phyloP scores from a whole-genome alignment of 1,140 invertebrate species.

The Diprion similis region DNA sequence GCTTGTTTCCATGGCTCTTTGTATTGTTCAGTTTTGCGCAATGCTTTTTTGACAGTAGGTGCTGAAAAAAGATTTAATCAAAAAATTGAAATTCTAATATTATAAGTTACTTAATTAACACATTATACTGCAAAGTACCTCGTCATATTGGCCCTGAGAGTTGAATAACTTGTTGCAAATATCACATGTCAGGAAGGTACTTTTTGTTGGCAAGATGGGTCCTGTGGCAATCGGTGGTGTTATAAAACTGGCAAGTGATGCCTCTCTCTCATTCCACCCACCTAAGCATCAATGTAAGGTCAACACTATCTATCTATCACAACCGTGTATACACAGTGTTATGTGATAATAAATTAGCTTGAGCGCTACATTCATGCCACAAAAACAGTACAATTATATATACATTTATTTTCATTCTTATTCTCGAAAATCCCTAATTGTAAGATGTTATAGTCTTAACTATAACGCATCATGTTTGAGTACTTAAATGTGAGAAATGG shows the following conservation, averaged over 20 bases:
- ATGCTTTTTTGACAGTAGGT: constrained; percentile 55
- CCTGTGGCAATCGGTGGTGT: neutral
- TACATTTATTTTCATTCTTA: neutral
- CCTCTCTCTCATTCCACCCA: constrained; percentile 45
- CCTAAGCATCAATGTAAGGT: constrained; percentile 63
- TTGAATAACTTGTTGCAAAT: constrained; percentile 59
- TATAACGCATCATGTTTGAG: neutral
- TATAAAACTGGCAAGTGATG: constrained; percentile 17
- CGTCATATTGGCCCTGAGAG: constrained; percentile 52
- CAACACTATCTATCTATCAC: constrained; percentile 64
- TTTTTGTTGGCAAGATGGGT: constrained; percentile 33
- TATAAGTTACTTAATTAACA: constrained; percentile 16
- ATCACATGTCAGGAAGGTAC: constrained; percentile 43
- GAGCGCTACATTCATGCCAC: constrained; percentile 62
- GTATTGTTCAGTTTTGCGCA: constrained; percentile 43
- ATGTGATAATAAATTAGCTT: constrained; percentile 64
- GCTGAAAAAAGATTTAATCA: constrained; percentile 40
- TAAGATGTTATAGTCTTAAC: neutral
- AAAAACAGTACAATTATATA: constrained; percentile 41
- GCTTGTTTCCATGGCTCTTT: constrained; percentile 43
- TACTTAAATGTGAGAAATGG: too few species aligned
- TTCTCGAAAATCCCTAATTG: too few species aligned
- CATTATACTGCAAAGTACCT: constrained; percentile 40
- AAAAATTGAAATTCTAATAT: neutral
- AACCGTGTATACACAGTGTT: constrained; percentile 45